Conservation (phyloP, 2,113 vertebrate species). For the Hemicordylus capensis region DNA sequence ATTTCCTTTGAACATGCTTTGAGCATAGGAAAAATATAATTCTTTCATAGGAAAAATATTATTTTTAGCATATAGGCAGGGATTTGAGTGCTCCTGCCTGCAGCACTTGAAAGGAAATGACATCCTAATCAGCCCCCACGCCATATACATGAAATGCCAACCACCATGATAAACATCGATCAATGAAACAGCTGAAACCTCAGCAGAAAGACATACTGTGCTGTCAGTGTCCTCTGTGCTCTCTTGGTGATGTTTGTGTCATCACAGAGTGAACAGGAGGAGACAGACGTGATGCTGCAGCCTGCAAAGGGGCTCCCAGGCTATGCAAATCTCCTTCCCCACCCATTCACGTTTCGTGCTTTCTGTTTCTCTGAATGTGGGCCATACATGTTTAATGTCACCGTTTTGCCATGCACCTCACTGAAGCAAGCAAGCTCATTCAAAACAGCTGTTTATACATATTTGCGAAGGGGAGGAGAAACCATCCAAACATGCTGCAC, state of each 20-base stretch:
- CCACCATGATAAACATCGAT: not conserved
- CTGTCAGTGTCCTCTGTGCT: not conserved
- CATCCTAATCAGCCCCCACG: not conserved
- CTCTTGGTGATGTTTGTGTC: conserved; percentile 16
- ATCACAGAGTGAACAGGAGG: not conserved
- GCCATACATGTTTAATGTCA: conserved; percentile 51
- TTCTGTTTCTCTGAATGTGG: conserved; percentile 35
- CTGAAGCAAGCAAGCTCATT: conserved; percentile 48
- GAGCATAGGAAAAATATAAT: too few relatives aligned
- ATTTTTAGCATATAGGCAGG: not conserved
- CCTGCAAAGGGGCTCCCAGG: conserved; percentile 20
- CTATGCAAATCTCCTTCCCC: conserved; percentile 14
- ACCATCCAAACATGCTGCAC: conserved; percentile 38
- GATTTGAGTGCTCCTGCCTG: not conserved
- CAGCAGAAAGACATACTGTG: not conserved
- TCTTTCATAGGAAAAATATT: not conserved
- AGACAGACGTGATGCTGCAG: conserved; percentile 5
- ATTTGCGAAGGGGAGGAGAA: conserved; percentile 53
- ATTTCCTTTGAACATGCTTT: not conserved
- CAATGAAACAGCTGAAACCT: not conserved
- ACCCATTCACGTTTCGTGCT: conserved; percentile 11
- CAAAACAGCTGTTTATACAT: conserved; percentile 62
- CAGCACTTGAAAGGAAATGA: not conserved
- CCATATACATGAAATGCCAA: too few relatives aligned
- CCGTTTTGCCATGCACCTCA: conserved; percentile 43